Evolutionary conservation across 2,797 vertebrate genomes (phyloP), one percentile per base, ranked within the genome.

Genomic region (Poliocrania exsul): DNA sequence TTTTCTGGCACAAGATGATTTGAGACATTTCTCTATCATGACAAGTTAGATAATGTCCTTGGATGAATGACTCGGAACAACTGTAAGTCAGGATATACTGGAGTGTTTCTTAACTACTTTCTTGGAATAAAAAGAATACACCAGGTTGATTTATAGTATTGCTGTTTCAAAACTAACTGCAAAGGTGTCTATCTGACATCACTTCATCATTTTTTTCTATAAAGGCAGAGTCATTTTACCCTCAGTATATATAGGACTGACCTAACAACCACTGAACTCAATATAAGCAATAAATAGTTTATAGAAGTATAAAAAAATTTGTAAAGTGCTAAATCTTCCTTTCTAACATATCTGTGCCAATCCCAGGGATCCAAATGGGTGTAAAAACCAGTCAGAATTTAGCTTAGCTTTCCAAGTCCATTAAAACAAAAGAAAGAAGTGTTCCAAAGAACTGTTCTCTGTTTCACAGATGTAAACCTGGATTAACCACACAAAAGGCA

Each of bases 401-500:
- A 6, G 24, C 61, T 19, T 61, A 17, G 56, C 29, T 75, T 84
- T 82, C 15, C n/a, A 89, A 58, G 31, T 31, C 23, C 11, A 11
- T 35, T 64, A 71, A 64, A 54, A 64, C 9, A 60, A 83, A 93
- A 81, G 44, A 62, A 85, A 89, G 21, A 67, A 94, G 6, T 9
- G 13, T 42, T 28, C 3, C 12, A 79, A 23, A 23, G 53, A 62
- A 56, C 33, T 53, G 20, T 29, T 72, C 51, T 46, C 35, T 35
- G 31, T 37, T 56, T 44, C 50, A 57, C 58, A 86, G 61, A 64
- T 37, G 15, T 65, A 89, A 88, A 64, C 61, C 58, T 90, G 62
- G 51, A 91, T 93, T 92, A 95, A 86, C 53, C 40, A 66, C 2
- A 85, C 38, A 83, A 66, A 84, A 87, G n/a, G 33, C 66, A 89